phyloP scores from a whole-genome alignment of 2,888 invertebrate species.

The Nineta flava region DNA sequence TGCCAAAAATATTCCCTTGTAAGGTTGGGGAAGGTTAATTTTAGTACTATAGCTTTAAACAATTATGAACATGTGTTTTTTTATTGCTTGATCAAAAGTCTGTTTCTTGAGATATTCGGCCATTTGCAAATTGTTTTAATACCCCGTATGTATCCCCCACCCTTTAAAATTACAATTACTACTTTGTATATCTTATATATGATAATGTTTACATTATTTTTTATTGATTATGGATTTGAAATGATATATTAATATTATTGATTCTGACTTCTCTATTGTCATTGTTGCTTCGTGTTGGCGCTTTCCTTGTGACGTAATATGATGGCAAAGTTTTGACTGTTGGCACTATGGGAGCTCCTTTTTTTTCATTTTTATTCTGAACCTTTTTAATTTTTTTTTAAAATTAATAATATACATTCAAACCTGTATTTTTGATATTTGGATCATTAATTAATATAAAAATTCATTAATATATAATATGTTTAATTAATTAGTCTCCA shows the following conservation, averaged over 20 bases:
- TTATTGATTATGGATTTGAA: not conserved
- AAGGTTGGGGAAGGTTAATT: too few species aligned
- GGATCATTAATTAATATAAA: not conserved
- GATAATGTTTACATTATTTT: not conserved
- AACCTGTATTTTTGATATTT: not conserved
- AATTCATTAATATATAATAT: too few species aligned
- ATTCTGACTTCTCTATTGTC: constrained; percentile 13
- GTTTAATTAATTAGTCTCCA: too few species aligned
- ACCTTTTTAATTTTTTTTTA: not conserved
- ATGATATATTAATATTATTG: constrained; percentile 2
- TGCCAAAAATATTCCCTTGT: too few species aligned
- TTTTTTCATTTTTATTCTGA: constrained; percentile 2
- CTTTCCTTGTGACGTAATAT: constrained; percentile 15
- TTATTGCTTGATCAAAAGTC: too few species aligned
- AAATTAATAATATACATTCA: not conserved
- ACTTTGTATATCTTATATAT: not conserved
- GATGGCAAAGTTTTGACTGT: constrained; percentile 9
- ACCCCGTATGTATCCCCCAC: too few species aligned
- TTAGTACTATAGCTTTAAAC: too few species aligned
- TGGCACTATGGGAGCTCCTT: constrained; percentile 7
- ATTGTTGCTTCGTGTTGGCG: constrained; percentile 16
- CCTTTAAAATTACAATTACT: too few species aligned
- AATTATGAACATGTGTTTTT: too few species aligned
- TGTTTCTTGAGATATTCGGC: too few species aligned
- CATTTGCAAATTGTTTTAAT: too few species aligned